A percentile compares a stretch with the other conserved stretches of the same genome.
Evolutionary conservation across 2,113 vertebrate genomes (phyloP).

Genomic region (Nycticebus coucang): DNA sequence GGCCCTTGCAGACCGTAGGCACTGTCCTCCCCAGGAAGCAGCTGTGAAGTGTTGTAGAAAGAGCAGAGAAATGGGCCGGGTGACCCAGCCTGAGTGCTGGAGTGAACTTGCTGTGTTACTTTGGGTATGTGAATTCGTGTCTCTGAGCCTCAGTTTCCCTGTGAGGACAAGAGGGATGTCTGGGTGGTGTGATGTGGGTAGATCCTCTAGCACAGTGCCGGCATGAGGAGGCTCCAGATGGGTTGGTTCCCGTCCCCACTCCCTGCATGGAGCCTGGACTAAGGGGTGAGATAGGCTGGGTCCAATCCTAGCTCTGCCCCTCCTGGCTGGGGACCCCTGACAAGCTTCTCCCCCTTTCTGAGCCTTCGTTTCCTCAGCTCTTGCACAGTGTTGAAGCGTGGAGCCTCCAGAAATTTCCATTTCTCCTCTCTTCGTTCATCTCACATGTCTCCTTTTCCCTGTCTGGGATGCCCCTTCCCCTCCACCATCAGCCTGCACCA

Average conservation of each 20-base stretch:
- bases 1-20: neutral
- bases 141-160: neutral
- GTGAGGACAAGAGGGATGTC: neutral
- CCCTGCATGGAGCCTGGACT: neutral
- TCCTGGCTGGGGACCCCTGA: neutral
- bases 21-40: neutral
- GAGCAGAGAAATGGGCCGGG: neutral
- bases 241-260: neutral
- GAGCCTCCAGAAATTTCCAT: neutral
- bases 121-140: fast-evolving
- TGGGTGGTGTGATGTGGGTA: fast-evolving
- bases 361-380: neutral
- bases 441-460: neutral
- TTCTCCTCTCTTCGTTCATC: neutral
- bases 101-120: neutral
- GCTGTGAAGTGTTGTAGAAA: neutral
- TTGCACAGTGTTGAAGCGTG: too few relatives aligned
- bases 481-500: neutral
- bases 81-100: neutral
- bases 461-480: neutral
- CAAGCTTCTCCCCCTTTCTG: neutral
- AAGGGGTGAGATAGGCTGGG: neutral
- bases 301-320: neutral
- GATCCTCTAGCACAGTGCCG: neutral
- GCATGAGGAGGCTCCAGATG: fast-evolving